A percentile compares a stretch with the other conserved stretches of the same genome.
These are phyloP conservation scores for Cheiracanthium punctorium DNA, from an alignment of 2,888 invertebrate genomes.

Conservation along the genomic window DNA sequence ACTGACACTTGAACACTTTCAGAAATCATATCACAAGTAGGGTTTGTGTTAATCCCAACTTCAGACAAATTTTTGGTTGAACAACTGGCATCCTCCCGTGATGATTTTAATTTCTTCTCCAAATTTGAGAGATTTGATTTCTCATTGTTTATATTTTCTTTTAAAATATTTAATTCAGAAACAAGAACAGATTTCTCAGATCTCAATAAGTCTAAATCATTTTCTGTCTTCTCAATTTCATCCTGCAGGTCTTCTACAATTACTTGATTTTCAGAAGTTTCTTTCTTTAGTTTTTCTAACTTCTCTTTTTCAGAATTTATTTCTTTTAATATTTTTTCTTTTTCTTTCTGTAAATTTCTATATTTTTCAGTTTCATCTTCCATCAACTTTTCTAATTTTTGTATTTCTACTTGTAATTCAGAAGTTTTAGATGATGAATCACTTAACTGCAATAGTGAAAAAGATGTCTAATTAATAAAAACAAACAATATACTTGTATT, in stretches of 20 bases:
- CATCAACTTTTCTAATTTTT: slow-evolving; percentile 26
- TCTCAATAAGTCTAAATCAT: slow-evolving; percentile 48
- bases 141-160: slow-evolving; percentile 48
- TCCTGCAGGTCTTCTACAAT: slow-evolving; percentile 48
- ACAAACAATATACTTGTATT: too few species aligned
- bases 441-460: too few species aligned
- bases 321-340: slow-evolving; percentile 10
- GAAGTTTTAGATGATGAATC: background rate
- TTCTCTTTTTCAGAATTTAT: slow-evolving; percentile 25
- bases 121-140: slow-evolving; percentile 39
- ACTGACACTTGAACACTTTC: slow-evolving; percentile 16
- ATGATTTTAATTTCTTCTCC: background rate
- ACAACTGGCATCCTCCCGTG: too few species aligned
- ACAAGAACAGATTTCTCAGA: slow-evolving; percentile 47
- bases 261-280: slow-evolving; percentile 19
- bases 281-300: slow-evolving; percentile 25
- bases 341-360: slow-evolving; percentile 15
- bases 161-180: slow-evolving; percentile 50
- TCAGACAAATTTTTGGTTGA: slow-evolving; percentile 1
- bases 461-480: too few species aligned
- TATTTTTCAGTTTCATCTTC: slow-evolving; percentile 21
- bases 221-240: slow-evolving; percentile 54
- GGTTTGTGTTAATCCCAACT: slow-evolving; percentile 28
- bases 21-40: background rate
- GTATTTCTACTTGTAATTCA: background rate